Evolutionary conservation across 2,797 vertebrate species (phyloP).

Genomic region (Sandelia bainsii): DNA sequence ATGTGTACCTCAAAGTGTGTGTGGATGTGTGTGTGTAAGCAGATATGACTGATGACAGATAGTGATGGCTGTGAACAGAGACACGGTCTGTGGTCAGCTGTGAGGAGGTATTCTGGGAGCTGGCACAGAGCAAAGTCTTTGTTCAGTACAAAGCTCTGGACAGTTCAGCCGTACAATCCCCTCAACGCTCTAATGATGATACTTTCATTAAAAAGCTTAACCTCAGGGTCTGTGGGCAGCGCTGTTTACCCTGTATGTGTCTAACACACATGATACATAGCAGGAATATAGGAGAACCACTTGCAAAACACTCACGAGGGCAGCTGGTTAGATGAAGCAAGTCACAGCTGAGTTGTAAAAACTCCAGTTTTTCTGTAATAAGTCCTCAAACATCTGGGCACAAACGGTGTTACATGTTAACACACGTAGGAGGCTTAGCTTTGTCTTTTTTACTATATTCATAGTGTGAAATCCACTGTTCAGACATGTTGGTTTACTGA

Average conservation of each 20-base stretch:
- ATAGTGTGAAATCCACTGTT: too few species aligned
- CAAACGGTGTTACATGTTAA: too few species aligned
- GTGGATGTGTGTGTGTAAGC: conserved; percentile 27
- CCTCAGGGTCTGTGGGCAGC: not conserved
- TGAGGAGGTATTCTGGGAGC: conserved; percentile 44
- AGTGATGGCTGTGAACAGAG: conserved; percentile 36
- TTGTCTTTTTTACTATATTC: too few species aligned
- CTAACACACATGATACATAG: not conserved
- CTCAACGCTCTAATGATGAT: conserved; percentile 20
- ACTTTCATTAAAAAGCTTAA: conserved; percentile 25
- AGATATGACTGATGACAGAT: conserved; percentile 50
- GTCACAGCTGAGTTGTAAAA: too few species aligned
- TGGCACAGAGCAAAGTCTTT: conserved; percentile 54
- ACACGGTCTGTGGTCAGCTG: conserved; percentile 26
- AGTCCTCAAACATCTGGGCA: too few species aligned
- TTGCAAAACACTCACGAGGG: too few species aligned
- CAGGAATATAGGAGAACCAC: not conserved
- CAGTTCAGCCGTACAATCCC: conserved; percentile 19
- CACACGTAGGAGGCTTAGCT: too few species aligned
- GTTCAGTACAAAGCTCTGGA: conserved; percentile 29
- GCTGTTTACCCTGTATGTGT: not conserved
- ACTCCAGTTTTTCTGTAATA: too few species aligned
- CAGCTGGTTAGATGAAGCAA: too few species aligned
- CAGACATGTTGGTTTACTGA: too few species aligned
- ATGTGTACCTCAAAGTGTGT: not conserved